Percentiles rank a stretch among this genome's conserved stretches.
Conservation (phyloP, 2,797 vertebrate genomes). For the Agapornis canus region DNA sequence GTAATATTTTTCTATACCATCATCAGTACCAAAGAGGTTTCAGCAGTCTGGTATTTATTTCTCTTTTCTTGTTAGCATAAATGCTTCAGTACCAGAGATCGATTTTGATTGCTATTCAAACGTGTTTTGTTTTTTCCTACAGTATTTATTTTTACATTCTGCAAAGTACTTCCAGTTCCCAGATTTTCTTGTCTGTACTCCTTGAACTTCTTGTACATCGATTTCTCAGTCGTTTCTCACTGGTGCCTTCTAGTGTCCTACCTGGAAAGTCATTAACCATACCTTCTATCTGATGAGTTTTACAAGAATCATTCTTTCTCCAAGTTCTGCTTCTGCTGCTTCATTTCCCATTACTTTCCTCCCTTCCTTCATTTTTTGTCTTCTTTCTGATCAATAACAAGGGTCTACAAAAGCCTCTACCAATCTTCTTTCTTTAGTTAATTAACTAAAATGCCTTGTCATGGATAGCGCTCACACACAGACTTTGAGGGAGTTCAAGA, state of each 20-base stretch:
- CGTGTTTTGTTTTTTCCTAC: background rate
- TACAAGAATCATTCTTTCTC: background rate
- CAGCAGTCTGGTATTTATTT: background rate
- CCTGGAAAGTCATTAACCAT: background rate
- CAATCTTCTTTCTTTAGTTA: background rate
- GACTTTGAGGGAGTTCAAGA: background rate
- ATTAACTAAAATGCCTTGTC: conserved; percentile 11
- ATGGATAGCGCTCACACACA: background rate
- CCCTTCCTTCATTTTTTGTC: background rate
- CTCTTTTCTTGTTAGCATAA: background rate
- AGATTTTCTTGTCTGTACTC: background rate
- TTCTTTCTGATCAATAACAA: background rate
- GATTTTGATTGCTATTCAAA: background rate
- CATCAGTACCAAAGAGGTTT: background rate
- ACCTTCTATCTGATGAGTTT: conserved; percentile 15
- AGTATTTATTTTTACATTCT: background rate
- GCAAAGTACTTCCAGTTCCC: background rate
- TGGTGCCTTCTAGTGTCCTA: background rate
- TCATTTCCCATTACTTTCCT: background rate
- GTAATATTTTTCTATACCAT: background rate
- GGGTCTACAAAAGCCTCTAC: background rate
- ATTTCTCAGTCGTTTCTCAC: background rate
- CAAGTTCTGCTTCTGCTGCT: background rate
- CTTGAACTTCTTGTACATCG: background rate
- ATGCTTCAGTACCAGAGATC: background rate